These are phyloP conservation scores for Rhadina sibilatrix DNA, from an alignment of 2,113 vertebrate genomes.

Conservation along the genomic window DNA sequence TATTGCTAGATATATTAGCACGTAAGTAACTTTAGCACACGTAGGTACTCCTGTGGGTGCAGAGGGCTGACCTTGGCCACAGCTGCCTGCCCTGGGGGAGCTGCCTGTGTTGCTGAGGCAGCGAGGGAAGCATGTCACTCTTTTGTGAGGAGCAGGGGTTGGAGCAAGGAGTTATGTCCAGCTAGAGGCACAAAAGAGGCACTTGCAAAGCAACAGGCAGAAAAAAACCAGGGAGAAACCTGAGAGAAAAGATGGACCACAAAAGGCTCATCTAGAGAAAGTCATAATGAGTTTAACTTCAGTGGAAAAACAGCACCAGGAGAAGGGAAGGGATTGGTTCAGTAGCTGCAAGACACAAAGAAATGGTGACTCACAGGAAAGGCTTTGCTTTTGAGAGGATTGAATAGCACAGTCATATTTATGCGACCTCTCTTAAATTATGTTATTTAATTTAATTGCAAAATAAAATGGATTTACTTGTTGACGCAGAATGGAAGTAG, in stretches of 20 bases:
- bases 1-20: not conserved
- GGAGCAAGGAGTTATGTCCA: not conserved
- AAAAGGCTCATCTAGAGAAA: not conserved
- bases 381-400: not conserved
- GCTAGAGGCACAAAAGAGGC: not conserved
- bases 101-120: not conserved
- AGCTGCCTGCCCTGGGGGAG: not conserved
- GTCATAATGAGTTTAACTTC: not conserved
- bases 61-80: not conserved
- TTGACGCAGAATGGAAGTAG: not conserved
- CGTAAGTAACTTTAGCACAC: not conserved
- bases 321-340: not conserved
- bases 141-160: not conserved
- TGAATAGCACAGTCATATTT: not conserved
- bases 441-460: not conserved
- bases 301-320: not conserved
- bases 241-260: not conserved
- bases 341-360: not conserved
- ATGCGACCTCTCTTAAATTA: not conserved
- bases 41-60: rapidly evolving
- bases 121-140: not conserved
- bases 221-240: not conserved
- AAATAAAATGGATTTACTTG: constrained; percentile 19
- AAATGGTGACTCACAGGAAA: not conserved
- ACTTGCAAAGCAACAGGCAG: not conserved